phyloP scores from a whole-genome alignment of 2,797 vertebrate species.

The Xyrichtys novacula region DNA sequence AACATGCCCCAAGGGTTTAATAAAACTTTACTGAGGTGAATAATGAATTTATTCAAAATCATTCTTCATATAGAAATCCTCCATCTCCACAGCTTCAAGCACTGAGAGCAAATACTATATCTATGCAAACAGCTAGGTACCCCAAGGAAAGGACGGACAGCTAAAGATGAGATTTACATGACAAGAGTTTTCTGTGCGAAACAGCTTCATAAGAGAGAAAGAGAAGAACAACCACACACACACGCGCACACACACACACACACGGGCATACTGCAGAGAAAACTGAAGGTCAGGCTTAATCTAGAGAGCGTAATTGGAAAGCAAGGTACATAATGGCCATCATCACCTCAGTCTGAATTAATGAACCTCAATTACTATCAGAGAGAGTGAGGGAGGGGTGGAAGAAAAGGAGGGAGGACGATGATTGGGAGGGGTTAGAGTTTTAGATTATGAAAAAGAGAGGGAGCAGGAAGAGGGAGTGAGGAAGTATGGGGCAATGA shows the following conservation, averaged over 20 bases:
- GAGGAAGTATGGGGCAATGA: constrained; percentile 79
- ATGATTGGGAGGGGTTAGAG: constrained; percentile 62
- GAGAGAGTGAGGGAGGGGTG: constrained; percentile 78
- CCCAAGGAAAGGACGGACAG: constrained; percentile 77
- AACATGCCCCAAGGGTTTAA: constrained; percentile 81
- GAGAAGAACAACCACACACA: constrained; percentile 58
- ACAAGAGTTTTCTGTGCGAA: constrained; percentile 81
- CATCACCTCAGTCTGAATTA: constrained; percentile 98
- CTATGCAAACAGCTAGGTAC: constrained; percentile 73
- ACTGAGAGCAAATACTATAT: constrained; percentile 75
- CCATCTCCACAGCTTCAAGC: constrained; percentile 76
- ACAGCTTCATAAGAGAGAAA: constrained; percentile 80
- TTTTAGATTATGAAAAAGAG: constrained; percentile 79
- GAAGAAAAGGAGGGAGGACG: constrained; percentile 68
- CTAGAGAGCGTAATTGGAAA: constrained; percentile 99
- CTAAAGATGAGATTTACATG: constrained; percentile 84
- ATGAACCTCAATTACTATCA: constrained; percentile 89
- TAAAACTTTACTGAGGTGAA: constrained; percentile 85
- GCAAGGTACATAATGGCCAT: constrained; percentile 99
- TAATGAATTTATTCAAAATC: constrained; percentile 84
- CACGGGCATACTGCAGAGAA: constrained; percentile 82
- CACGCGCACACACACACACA: constrained; percentile 64
- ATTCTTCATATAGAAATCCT: constrained; percentile 78
- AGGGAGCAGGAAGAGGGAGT: constrained; percentile 65
- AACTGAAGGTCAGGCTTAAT: constrained; percentile 99